Percentiles rank a stretch among this genome's conserved stretches.
Evolutionary conservation across 2,888 invertebrate species (phyloP).

Genomic region (Ophion slaviceki): DNA sequence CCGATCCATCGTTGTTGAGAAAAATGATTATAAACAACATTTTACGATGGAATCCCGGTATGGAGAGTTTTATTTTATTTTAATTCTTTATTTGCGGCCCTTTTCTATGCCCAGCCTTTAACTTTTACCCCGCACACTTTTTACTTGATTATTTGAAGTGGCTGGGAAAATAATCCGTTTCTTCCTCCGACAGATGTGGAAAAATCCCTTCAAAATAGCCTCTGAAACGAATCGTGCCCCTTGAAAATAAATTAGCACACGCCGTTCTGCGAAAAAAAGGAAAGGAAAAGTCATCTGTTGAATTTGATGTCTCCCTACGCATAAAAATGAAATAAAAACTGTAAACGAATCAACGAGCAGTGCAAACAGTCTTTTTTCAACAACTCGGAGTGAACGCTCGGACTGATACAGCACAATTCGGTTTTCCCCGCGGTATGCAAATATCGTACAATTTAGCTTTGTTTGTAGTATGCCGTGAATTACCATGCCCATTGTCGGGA

Average conservation of each 20-base stretch:
- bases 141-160: not conserved
- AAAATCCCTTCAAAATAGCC: not conserved
- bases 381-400: not conserved
- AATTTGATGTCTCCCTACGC: not conserved
- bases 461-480: slow-evolving; percentile 21
- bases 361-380: slow-evolving; percentile 39
- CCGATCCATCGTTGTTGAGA: not conserved
- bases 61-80: no score
- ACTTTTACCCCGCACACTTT: no score
- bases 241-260: slow-evolving; percentile 8
- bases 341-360: slow-evolving; percentile 29
- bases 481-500: slow-evolving; percentile 1
- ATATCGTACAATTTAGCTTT: slow-evolving; percentile 12
- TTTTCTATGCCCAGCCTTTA: no score
- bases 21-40: no score
- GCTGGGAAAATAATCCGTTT: not conserved
- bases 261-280: not conserved
- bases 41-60: no score
- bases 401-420: not conserved
- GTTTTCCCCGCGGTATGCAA: slow-evolving; percentile 23
- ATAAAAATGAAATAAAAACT: not conserved
- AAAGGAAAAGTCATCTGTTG: slow-evolving; percentile 1
- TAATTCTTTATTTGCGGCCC: no score
- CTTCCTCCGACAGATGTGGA: not conserved
- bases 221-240: not conserved